phyloP scores from a whole-genome alignment of 2,113 vertebrate species.

The Psophia crepitans region DNA sequence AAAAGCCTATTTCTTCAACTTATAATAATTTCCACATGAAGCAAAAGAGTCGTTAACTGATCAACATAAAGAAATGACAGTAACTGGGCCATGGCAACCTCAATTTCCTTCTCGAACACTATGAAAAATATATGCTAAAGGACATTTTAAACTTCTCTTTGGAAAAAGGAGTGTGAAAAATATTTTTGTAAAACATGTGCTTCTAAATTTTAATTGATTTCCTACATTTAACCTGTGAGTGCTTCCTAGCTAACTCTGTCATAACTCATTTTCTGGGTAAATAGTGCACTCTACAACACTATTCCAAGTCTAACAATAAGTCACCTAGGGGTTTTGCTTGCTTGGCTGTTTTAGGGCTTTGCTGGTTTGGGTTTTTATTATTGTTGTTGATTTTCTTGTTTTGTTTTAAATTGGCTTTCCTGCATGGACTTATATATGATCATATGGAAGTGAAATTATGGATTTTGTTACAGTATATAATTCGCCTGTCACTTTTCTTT shows the following conservation, averaged over 20 bases:
- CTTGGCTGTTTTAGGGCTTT: not conserved
- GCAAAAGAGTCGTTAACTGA: not conserved
- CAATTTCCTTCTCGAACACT: not conserved
- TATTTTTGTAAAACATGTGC: not conserved
- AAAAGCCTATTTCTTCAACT: not conserved
- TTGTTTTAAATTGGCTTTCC: not conserved
- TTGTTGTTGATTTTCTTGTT: not conserved
- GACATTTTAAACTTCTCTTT: not conserved
- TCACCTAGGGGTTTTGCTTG: not conserved
- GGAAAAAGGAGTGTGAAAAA: not conserved
- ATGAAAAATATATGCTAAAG: not conserved
- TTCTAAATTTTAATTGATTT: not conserved
- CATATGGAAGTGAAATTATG: not conserved
- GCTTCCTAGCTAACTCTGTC: not conserved
- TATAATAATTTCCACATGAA: not conserved
- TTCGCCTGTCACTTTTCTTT: not conserved
- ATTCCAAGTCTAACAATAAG: not conserved
- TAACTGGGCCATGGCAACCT: not conserved
- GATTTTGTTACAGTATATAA: not conserved
- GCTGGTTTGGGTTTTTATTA: not conserved
- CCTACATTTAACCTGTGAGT: not conserved
- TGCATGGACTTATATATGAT: not conserved
- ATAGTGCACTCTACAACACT: not conserved
- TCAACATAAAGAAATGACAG: not conserved
- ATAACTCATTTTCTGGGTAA: not conserved